Evolutionary conservation across 2,113 vertebrate species (phyloP).

Genomic region (Zingel zingel): DNA sequence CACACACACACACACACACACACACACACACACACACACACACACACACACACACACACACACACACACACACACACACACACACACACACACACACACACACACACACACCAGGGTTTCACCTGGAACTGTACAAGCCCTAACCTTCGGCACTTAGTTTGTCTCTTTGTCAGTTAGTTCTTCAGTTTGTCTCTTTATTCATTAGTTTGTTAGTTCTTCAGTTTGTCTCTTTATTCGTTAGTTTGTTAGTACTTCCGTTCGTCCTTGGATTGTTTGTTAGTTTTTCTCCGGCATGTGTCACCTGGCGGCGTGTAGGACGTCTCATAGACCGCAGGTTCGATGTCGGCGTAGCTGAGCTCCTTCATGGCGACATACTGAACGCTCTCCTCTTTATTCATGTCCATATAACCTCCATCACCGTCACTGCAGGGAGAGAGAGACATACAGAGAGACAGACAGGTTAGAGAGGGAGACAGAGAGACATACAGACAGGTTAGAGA

Average conservation of each 20-base stretch:
- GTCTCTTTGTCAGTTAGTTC: too few species aligned
- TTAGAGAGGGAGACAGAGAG: not conserved
- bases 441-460: not conserved
- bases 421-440: conserved; percentile 66
- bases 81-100: too few species aligned
- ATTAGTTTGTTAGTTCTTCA: too few species aligned
- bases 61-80: too few species aligned
- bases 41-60: too few species aligned
- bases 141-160: too few species aligned
- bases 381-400: conserved; percentile 90
- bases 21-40: not conserved
- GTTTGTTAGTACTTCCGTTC: too few species aligned
- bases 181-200: too few species aligned
- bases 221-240: too few species aligned
- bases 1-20: not conserved
- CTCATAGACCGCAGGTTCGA: conserved; percentile 85
- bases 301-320: conserved; percentile 71
- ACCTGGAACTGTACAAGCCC: too few species aligned
- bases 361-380: conserved; percentile 89
- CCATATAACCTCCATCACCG: conserved; percentile 93
- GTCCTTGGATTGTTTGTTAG: too few species aligned
- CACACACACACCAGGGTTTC: too few species aligned
- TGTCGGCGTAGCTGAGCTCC: conserved; percentile 86
- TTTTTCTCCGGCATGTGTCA: not conserved
- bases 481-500: not conserved